Evolutionary conservation across 1,140 invertebrate genomes (phyloP).

Genomic region (Drosophila kohkoa): DNA sequence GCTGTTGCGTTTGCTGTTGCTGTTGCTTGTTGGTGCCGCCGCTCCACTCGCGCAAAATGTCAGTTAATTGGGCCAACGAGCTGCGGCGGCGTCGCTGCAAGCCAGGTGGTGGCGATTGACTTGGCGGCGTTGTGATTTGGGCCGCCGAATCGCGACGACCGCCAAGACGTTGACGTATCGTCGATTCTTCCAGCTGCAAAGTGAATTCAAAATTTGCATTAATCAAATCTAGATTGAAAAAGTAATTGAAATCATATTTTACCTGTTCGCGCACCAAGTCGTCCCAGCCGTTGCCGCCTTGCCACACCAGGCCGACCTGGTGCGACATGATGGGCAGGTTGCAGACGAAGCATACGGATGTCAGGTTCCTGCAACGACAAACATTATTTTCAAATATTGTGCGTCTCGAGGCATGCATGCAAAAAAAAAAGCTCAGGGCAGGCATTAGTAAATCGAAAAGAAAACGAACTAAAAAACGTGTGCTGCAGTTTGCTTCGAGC

Average conservation of each 20-base stretch:
- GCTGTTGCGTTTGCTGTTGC: slow-evolving; percentile 61
- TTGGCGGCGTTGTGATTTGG: slow-evolving; percentile 94
- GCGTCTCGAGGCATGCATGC: background rate
- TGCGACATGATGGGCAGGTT: slow-evolving; percentile 96
- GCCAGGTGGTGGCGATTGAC: slow-evolving; percentile 85
- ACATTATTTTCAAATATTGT: background rate
- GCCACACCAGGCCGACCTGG: slow-evolving; percentile 96
- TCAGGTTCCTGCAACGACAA: slow-evolving; percentile 91
- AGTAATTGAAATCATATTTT: background rate
- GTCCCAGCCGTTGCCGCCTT: slow-evolving; percentile 96
- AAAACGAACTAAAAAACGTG: background rate
- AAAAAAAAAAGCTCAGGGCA: background rate
- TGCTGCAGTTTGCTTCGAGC: background rate
- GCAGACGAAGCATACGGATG: slow-evolving; percentile 97
- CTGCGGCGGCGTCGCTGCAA: slow-evolving; percentile 90
- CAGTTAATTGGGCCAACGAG: slow-evolving; percentile 94
- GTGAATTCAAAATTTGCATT: background rate
- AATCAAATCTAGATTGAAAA: too few species aligned
- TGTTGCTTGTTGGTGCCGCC: slow-evolving; percentile 87
- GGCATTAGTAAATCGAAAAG: background rate
- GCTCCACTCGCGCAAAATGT: slow-evolving; percentile 94
- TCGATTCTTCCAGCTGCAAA: slow-evolving; percentile 90
- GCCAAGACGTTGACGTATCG: slow-evolving; percentile 91
- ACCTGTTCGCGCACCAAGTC: slow-evolving; percentile 92
- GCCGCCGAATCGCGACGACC: slow-evolving; percentile 94